Percentiles rank a stretch among this genome's conserved stretches.
phyloP scores from a whole-genome alignment of 2,888 invertebrate species.

The Caenorhabditis wallacei region DNA sequence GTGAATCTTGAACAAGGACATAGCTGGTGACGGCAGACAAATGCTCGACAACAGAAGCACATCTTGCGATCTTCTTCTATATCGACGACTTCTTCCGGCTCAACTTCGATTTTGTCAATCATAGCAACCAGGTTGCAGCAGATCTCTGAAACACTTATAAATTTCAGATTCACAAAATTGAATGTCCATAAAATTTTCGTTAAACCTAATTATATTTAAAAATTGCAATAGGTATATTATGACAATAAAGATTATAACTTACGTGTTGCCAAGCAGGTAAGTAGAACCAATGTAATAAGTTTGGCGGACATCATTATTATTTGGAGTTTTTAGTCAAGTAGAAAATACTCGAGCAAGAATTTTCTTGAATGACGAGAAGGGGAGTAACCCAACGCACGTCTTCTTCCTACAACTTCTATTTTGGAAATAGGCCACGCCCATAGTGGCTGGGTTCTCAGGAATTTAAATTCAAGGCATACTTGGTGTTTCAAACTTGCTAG shows the following conservation, averaged over 20 bases:
- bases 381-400: background rate
- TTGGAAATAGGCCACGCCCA: conserved; percentile 30
- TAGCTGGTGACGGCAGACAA: conserved; percentile 74
- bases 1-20: conserved; percentile 75
- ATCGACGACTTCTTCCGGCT: conserved; percentile 33
- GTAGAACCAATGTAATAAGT: background rate
- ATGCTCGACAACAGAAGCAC: conserved; percentile 75
- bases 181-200: too few species aligned
- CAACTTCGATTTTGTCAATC: conserved; percentile 37
- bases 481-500: background rate
- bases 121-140: conserved; percentile 40
- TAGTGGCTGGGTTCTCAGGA: background rate
- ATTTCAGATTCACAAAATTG: background rate
- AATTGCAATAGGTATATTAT: too few species aligned
- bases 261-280: conserved; percentile 3
- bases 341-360: background rate
- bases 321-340: background rate
- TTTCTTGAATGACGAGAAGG: background rate
- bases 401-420: conserved; percentile 18
- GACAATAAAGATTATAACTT: background rate
- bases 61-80: conserved; percentile 58
- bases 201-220: too few species aligned
- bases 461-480: conserved; percentile 8
- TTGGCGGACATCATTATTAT: background rate
- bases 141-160: conserved; percentile 18